Evolutionary conservation across 2,113 vertebrate species (phyloP).

Genomic region (Thalassoma bifasciatum): DNA sequence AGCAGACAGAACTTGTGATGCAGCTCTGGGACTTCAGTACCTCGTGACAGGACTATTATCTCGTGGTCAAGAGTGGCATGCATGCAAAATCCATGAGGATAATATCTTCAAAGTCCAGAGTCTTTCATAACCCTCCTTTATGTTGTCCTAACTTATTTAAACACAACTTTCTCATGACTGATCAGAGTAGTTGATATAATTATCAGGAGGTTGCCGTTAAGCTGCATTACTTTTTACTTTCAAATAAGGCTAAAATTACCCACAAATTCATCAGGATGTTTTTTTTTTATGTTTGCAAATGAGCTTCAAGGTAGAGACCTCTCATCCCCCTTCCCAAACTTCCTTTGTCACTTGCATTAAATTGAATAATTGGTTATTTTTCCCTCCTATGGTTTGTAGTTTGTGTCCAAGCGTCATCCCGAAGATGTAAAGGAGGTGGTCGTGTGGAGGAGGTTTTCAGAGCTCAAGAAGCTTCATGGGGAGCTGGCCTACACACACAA

Average conservation of each 20-base stretch:
- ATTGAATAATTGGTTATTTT: neutral
- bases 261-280: neutral
- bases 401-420: slow-evolving; percentile 88
- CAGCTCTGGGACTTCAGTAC: slow-evolving; percentile 14
- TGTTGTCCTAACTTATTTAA: neutral
- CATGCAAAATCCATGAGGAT: slow-evolving; percentile 11
- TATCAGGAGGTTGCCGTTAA: too few species aligned
- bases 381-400: slow-evolving; percentile 73
- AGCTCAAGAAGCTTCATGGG: slow-evolving; percentile 91
- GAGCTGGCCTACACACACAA: slow-evolving; percentile 92
- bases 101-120: neutral
- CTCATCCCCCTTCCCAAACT: too few species aligned
- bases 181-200: neutral
- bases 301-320: neutral
- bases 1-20: slow-evolving; percentile 61
- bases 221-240: neutral
- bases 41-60: slow-evolving; percentile 46
- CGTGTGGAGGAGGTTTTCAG: slow-evolving; percentile 90
- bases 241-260: neutral
- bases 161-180: neutral
- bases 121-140: neutral
- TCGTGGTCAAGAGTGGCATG: slow-evolving; percentile 10
- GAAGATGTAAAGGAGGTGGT: slow-evolving; percentile 92
- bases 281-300: neutral
- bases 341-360: neutral